Evolutionary conservation across 2,888 invertebrate species (phyloP), one percentile per base, ranked within the genome.

Genomic region (Willowsia nigromaculata): DNA sequence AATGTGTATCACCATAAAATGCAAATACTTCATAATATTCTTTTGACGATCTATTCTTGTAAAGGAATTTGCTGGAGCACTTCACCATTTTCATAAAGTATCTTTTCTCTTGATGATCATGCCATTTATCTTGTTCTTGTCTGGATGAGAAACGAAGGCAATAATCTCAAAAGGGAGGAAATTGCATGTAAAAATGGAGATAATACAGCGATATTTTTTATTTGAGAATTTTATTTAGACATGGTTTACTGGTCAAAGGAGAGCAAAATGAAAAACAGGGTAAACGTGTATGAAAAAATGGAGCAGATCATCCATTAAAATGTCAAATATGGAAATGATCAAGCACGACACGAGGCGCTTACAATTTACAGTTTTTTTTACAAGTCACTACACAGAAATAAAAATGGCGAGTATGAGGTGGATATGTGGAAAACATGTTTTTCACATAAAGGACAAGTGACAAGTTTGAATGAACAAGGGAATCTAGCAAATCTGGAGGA

Each of bases 261-360:
- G 9, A n/a, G 0, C 3, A 9, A 68, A 68, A 18, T 18, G 4
- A 37, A 1, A 78, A 25, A 0, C 13, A 40, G 6, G 27, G 22
- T 27, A 5, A 9, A 76, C 11, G 43, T 15, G 6, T 22, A 59
- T 30, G 68, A 4, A 33, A 68, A 68, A 33, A 18, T 68, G 37
- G 30, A 37, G 25, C 22, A 80, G 53, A 80, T 37, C 80, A 80
- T 80, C 80, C 80, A 80, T 80, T 59, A 80, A 43, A 59, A 80
- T 50, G 82, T 65, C 65, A 65, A 68, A 68, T 68, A 68, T 65
- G 62, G 62, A 82, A 82, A 82, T 82, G 65, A 82, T 82, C 25
- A 62, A 82, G 30, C 25, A 1, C 43, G 22, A 40, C 82, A 62
- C 0, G 40, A 68, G 30, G 27, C 18, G 37, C 62, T 15, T 25